These are phyloP conservation scores for Archips crataeganus DNA, from an alignment of 2,888 invertebrate species.

Conservation along the genomic window DNA sequence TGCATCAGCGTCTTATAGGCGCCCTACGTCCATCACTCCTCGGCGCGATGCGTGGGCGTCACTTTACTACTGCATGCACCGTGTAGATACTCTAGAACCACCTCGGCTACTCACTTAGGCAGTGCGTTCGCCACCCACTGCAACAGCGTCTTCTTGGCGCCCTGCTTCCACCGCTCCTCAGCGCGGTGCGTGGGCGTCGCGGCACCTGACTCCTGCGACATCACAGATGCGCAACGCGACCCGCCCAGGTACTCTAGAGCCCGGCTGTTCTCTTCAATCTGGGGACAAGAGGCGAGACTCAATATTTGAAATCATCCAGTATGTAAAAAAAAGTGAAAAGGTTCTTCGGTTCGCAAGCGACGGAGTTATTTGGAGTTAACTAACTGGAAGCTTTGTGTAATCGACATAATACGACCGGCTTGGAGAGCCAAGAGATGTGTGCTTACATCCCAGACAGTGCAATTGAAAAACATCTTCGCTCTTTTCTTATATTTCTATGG, in stretches of 20 bases:
- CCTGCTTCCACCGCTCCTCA: conserved; percentile 92
- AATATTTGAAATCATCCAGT: background rate
- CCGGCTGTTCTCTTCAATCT: conserved; percentile 98
- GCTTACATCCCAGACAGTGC: too few species aligned
- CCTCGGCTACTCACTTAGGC: conserved; percentile 87
- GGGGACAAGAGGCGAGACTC: conserved; percentile 51
- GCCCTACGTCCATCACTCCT: conserved; percentile 93
- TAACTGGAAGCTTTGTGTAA: too few species aligned
- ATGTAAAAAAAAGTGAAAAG: background rate
- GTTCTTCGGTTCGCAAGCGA: too few species aligned
- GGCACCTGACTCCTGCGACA: conserved; percentile 93
- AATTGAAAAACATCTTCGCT: too few species aligned
- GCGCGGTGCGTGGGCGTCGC: conserved; percentile 86
- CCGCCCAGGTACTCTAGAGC: conserved; percentile 94
- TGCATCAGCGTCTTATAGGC: conserved; percentile 95
- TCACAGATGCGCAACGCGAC: conserved; percentile 91
- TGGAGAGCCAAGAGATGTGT: too few species aligned
- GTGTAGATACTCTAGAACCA: too few species aligned
- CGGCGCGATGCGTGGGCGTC: conserved; percentile 83
- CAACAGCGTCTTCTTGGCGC: conserved; percentile 95
- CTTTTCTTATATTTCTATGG: too few species aligned
- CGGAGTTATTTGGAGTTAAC: too few species aligned
- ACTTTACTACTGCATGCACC: too few species aligned
- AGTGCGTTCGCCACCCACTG: conserved; percentile 98
- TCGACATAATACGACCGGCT: too few species aligned